phyloP scores from a whole-genome alignment of 2,113 vertebrate species.

The Leptosomus discolor region DNA sequence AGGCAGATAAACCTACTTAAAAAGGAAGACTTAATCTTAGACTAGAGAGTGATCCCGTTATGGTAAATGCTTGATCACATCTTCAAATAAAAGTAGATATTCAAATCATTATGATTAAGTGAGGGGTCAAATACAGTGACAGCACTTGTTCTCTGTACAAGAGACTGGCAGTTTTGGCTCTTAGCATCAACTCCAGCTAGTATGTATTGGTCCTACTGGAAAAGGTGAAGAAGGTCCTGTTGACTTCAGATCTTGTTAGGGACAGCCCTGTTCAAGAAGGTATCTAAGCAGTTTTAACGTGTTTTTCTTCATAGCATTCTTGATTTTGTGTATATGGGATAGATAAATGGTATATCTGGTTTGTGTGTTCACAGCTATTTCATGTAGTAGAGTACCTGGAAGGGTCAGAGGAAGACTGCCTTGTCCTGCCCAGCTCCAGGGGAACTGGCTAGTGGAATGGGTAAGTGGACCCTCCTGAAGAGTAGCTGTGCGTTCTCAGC shows the following conservation, averaged over 20 bases:
- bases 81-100: background rate
- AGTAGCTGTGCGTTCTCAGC: background rate
- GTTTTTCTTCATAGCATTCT: background rate
- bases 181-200: background rate
- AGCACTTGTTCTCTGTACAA: background rate
- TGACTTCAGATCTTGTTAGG: background rate
- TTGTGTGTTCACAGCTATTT: background rate
- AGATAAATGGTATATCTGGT: background rate
- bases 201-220: background rate
- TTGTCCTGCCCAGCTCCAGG: background rate
- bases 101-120: background rate
- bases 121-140: background rate
- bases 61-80: background rate
- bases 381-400: background rate
- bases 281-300: background rate
- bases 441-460: background rate
- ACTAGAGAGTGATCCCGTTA: background rate
- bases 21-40: background rate
- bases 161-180: background rate
- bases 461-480: background rate
- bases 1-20: background rate
- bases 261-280: background rate
- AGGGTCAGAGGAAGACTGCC: background rate
- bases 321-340: background rate
- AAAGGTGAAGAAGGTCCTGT: background rate